Conservation (phyloP, 2,888 invertebrate genomes). For the Sinohyriopsis cumingii region DNA sequence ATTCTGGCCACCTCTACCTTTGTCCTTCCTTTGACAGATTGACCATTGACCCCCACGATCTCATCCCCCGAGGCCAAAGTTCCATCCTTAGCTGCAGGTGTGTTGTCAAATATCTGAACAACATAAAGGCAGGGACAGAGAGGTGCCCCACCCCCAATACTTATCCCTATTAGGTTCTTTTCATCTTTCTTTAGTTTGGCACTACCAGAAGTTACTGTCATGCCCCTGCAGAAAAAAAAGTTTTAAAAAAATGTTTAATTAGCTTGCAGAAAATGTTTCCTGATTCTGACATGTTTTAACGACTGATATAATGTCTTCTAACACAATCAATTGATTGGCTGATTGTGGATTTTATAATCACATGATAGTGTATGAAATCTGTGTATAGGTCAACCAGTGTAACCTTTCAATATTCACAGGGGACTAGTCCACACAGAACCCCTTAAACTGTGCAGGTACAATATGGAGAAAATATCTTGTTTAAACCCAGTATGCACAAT, state of each 20-base stretch:
- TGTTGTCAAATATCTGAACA: constrained; percentile 98
- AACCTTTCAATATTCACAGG: too few species aligned
- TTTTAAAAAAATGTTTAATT: background rate
- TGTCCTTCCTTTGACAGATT: constrained; percentile 94
- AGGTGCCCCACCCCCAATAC: constrained; percentile 90
- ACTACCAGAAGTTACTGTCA: constrained; percentile 96
- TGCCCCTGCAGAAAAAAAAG: constrained; percentile 82
- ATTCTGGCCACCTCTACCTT: constrained; percentile 99
- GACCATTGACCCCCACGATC: constrained; percentile 92
- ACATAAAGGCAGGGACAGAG: constrained; percentile 97
- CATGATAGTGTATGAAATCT: too few species aligned
- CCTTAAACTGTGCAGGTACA: too few species aligned
- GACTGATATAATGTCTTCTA: too few species aligned
- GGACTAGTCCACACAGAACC: too few species aligned
- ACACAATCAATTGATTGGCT: too few species aligned
- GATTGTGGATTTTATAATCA: too few species aligned
- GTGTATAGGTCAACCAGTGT: too few species aligned
- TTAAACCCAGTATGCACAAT: too few species aligned
- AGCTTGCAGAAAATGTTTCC: background rate
- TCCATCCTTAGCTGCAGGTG: constrained; percentile 93
- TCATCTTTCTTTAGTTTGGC: constrained; percentile 92
- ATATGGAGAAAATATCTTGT: too few species aligned
- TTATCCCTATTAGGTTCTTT: constrained; percentile 94
- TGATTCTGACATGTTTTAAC: background rate
- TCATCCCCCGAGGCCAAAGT: constrained; percentile 97